Percentiles rank a stretch among this genome's conserved stretches.
Conservation (phyloP, 2,113 vertebrate species). For the Noctilio leporinus region DNA sequence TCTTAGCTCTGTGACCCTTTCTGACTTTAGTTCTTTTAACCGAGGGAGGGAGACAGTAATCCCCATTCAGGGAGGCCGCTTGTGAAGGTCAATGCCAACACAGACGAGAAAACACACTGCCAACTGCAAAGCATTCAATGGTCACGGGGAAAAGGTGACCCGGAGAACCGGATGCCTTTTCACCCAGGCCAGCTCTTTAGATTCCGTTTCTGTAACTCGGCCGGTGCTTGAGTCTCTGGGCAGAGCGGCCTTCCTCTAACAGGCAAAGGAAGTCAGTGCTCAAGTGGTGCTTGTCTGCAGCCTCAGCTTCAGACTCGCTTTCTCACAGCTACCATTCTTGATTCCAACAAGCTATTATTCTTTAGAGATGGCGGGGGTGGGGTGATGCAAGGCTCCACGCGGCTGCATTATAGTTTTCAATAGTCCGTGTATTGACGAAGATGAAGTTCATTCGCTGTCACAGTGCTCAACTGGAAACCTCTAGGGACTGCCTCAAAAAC, state of each 20-base stretch:
- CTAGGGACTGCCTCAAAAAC: background rate
- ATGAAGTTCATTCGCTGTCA: conserved; percentile 8
- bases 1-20: background rate
- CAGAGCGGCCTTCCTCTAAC: conserved; percentile 4
- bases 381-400: background rate
- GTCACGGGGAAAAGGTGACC: accelerated
- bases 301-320: conserved; percentile 45
- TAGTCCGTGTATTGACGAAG: background rate
- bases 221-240: background rate
- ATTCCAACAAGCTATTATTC: conserved; percentile 42
- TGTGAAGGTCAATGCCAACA: background rate
- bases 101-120: background rate
- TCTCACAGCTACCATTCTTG: background rate
- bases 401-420: background rate
- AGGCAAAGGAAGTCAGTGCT: conserved; percentile 35
- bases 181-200: background rate
- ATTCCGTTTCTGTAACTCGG: background rate
- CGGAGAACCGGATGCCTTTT: background rate
- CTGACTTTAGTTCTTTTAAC: background rate
- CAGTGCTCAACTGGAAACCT: background rate
- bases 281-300: background rate
- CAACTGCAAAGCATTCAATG: background rate
- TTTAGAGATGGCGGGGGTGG: background rate
- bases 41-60: background rate
- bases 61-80: too few relatives aligned